Base-by-base conservation (phyloP, 2,113 vertebrate species). In the Hyperopisus bebe region DNA sequence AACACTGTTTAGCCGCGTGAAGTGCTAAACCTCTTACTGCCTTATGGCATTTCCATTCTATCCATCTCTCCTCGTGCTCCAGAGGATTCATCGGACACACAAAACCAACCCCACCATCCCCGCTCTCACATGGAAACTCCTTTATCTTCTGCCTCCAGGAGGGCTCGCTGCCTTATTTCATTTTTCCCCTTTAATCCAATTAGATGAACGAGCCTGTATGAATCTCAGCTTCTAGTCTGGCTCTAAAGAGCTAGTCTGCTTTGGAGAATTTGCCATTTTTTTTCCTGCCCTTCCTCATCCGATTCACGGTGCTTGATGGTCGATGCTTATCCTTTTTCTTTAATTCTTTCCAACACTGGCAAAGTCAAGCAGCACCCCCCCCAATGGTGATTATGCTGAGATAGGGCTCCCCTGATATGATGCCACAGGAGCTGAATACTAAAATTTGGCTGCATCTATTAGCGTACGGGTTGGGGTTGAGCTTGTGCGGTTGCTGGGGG, bases 361-460 rank as follows among this genome's bases (percentile, higher is more conserved):
- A n/a, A 15, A 39, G 19, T 58, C 77, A 6, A 89, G 13, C 87
- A 6, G 35, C 90, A 35, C 3, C 66, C 74, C 88, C 35, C 66
- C 46, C 48, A 42, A 31, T 39, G 91, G 84, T 48, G 90, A 90
- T 90, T 89, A 66, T 91, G 92, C 89, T 94, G 92, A 95, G 90
- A 86, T 92, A 93, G 92, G 90, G 93, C 90, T 92, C 90, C 89
- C 88, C 90, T 94, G 92, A 95, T 95, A 92, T 91, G 91, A 93
- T 93, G 92, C 94, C 94, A 94, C 94, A 95, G 94, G 88, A 91
- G 94, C 19, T 94, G 91, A 90, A 94, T 92, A 92, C 91, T 92
- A 91, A 47, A 91, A 90, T 94, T 93, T 91, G 91, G 92, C 94
- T 94, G 92, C 94, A 92, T 93, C 94, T 93, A 94, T 95, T 95